These are phyloP conservation scores for Glossophaga mutica DNA, from an alignment of 2,797 vertebrate genomes.

Conservation along the genomic window DNA sequence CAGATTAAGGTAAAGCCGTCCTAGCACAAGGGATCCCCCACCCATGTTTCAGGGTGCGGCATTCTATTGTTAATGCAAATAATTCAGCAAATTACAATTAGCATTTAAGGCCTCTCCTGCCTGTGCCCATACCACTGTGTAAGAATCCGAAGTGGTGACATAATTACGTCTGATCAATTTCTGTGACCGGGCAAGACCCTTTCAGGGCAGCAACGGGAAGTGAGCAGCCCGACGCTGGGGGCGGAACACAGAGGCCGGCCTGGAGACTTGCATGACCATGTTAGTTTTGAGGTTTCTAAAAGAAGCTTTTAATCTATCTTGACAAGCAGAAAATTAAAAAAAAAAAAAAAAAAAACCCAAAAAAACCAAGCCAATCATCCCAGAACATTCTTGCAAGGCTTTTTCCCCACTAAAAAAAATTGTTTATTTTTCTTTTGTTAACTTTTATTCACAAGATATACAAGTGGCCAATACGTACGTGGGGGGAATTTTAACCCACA, in stretches of 20 bases:
- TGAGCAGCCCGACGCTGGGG: neutral
- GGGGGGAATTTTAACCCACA: neutral
- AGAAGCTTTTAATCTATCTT: neutral
- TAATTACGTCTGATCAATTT: neutral
- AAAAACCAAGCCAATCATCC: neutral
- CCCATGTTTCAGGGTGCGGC: neutral
- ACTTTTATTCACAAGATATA: neutral
- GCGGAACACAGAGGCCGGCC: neutral
- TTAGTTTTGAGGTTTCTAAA: neutral
- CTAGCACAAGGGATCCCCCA: neutral
- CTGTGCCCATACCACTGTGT: neutral
- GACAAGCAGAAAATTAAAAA: neutral
- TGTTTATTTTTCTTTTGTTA: neutral
- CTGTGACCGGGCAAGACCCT: neutral
- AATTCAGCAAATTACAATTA: neutral
- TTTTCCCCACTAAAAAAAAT: neutral
- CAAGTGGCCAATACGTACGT: neutral
- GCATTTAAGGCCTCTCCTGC: neutral
- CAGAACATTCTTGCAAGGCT: neutral
- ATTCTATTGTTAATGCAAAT: neutral
- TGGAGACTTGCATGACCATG: neutral
- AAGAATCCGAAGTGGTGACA: neutral
- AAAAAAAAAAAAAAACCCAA: neutral
- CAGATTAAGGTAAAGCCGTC: neutral
- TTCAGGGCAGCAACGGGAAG: neutral